Conservation (phyloP, 2,888 invertebrate genomes). For the Scaptomyza cyrtandrae region DNA sequence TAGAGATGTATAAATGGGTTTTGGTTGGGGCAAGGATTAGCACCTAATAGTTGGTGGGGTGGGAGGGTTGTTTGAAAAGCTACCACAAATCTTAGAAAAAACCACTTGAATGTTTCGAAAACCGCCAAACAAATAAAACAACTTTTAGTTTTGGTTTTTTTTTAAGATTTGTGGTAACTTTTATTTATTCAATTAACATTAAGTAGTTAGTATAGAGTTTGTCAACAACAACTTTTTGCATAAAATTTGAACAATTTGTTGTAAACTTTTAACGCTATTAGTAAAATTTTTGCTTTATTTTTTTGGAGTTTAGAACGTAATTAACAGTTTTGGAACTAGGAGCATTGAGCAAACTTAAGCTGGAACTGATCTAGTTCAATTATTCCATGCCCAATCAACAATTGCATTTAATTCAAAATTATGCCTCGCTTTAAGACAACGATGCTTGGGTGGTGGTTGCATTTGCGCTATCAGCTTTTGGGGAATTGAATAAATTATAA, state of each 20-base stretch:
- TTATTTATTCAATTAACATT: slow-evolving; percentile 77
- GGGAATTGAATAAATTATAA: slow-evolving; percentile 40
- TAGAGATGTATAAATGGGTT: background rate
- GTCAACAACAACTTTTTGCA: slow-evolving; percentile 76
- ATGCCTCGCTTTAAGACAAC: slow-evolving; percentile 56
- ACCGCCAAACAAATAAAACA: slow-evolving; percentile 74
- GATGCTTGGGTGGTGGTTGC: slow-evolving; percentile 73
- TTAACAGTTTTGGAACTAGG: slow-evolving; percentile 44
- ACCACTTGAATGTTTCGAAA: slow-evolving; percentile 7
- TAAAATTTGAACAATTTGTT: slow-evolving; percentile 71
- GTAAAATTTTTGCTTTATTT: slow-evolving; percentile 14
- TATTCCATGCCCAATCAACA: slow-evolving; percentile 6
- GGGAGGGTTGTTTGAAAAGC: slow-evolving; percentile 41
- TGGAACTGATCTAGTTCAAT: slow-evolving; percentile 7
- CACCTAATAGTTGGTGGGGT: background rate
- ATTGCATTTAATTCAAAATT: slow-evolving; percentile 42
- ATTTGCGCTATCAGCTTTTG: slow-evolving; percentile 78
- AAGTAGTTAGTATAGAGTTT: slow-evolving; percentile 23
- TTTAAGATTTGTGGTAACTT: slow-evolving; percentile 83
- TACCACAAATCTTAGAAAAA: slow-evolving; percentile 75
- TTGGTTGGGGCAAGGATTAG: slow-evolving; percentile 6
- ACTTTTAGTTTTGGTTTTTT: slow-evolving; percentile 49
- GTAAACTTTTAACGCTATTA: slow-evolving; percentile 42
- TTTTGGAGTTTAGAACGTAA: slow-evolving; percentile 42
- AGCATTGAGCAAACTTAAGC: slow-evolving; percentile 16